Base-by-base conservation (phyloP, 2,113 vertebrate species). In the Epinephelus cyanopodus region DNA sequence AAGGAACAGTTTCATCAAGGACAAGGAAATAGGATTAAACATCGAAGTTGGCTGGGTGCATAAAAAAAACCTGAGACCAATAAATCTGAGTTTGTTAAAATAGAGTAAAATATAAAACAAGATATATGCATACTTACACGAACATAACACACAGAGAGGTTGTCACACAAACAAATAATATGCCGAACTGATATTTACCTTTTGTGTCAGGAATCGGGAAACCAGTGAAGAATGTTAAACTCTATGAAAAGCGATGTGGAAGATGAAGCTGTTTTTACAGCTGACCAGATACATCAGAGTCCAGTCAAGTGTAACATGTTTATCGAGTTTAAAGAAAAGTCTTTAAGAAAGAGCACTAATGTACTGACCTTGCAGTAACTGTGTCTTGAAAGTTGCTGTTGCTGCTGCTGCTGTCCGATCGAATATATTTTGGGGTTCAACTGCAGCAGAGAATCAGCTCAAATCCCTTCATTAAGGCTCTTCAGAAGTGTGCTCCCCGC, bases 401-500 rank as follows among this genome's bases (percentile, higher is more conserved):
- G 53, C 39, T 58, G 47, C 17, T 17, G 15, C 75, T 70, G 58
- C 67, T 62, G 81, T 85, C 83, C 27, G 25, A 69, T 37, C 62
- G 63, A 56, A 68, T 65, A 6, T 57, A 19, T 42, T 60, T 82
- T 68, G 17, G 23, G n/a, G 45, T 33, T 90, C 23, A 79, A 62
- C 33, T 72, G 67, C 69, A 64, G 81, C 50, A 50, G 33, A 65
- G 81, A 81, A 66, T 79, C 69, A 3, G 27, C 74, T 90, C 48
- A 79, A 77, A 87, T 87, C 69, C 45, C 68, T 70, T 92, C 86
- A 90, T 92, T 89, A 90, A 61, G 33, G 77, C 27, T 81, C 66
- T 45, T 77, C 63, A 63, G 80, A 65, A 81, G 72, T 71, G 64
- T n/a, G 54, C 69, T 82, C 64, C 84, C 83, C 87, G 86, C 88